Evolutionary conservation across 2,113 vertebrate species (phyloP).

Genomic region (Burhinus bistriatus): DNA sequence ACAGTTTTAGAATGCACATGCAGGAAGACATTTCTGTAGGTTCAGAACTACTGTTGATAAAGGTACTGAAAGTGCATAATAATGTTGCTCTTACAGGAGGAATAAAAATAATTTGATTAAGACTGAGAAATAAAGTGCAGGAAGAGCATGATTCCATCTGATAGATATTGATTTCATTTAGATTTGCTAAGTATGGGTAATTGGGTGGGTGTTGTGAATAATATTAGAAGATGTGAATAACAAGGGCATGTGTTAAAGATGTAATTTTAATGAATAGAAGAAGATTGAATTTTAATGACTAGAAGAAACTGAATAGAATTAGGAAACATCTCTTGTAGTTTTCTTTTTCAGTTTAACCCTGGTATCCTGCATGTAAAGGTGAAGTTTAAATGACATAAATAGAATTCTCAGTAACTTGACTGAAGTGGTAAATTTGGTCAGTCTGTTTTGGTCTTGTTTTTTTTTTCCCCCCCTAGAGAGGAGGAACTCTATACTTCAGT

Average conservation of each 20-base stretch:
- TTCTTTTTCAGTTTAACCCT: neutral
- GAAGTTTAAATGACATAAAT: neutral
- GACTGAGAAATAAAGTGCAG: conserved; percentile 32
- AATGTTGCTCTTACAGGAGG: neutral
- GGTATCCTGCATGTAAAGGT: neutral
- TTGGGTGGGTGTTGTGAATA: conserved; percentile 54
- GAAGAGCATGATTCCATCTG: conserved; percentile 47
- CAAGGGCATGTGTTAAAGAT: conserved; percentile 37
- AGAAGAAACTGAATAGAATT: conserved; percentile 4
- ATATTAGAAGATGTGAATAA: conserved; percentile 61
- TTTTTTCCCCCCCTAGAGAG: neutral
- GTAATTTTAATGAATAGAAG: conserved; percentile 55
- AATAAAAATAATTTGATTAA: conserved; percentile 60
- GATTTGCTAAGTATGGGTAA: conserved; percentile 53
- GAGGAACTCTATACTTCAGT: neutral
- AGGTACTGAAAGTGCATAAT: conserved; percentile 8
- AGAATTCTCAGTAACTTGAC: neutral
- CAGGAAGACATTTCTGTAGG: neutral
- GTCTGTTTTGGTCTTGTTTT: neutral
- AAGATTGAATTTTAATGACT: conserved; percentile 53
- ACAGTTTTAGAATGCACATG: neutral
- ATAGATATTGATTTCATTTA: conserved; percentile 69
- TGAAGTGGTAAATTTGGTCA: neutral
- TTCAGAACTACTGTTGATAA: conserved; percentile 34
- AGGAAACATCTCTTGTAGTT: neutral